A percentile compares a stretch with the other conserved stretches of the same genome.
Conservation (phyloP, 2,797 vertebrate species). For the Hydrophis major region DNA sequence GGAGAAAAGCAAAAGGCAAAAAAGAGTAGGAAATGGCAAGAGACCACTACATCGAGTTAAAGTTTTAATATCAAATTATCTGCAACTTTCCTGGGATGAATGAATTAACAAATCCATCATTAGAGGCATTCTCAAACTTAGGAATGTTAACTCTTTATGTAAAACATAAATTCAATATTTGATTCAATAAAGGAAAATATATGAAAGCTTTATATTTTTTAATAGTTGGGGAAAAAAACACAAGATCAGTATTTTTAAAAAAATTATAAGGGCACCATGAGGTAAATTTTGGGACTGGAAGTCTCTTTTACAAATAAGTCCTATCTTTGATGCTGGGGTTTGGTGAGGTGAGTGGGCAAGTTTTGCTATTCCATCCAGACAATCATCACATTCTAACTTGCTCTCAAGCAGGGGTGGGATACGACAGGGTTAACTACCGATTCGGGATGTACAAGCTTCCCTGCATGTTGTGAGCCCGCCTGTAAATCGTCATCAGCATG, state of each 20-base stretch:
- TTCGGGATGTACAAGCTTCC: too few species aligned
- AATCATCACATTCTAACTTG: background rate
- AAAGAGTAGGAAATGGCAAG: background rate
- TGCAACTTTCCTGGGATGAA: background rate
- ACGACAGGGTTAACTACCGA: too few species aligned
- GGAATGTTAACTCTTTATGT: background rate
- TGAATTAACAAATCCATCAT: background rate
- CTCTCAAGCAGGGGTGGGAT: background rate
- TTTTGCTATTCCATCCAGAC: background rate
- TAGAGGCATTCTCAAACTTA: background rate
- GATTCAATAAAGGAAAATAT: background rate
- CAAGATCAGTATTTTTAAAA: background rate
- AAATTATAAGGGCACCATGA: background rate
- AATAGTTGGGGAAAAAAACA: background rate
- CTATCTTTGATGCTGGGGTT: background rate
- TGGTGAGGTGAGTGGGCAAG: too few species aligned
- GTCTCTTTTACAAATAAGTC: background rate
- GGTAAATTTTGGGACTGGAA: background rate
- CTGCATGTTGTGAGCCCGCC: too few species aligned
- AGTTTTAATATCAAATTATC: background rate
- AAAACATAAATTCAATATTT: background rate
- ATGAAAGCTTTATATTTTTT: background rate
- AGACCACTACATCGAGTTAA: background rate
- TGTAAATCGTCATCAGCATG: too few species aligned
- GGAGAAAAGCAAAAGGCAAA: background rate